Evolutionary conservation across 2,888 invertebrate species (phyloP).

Genomic region (Notodonta ziczac): DNA sequence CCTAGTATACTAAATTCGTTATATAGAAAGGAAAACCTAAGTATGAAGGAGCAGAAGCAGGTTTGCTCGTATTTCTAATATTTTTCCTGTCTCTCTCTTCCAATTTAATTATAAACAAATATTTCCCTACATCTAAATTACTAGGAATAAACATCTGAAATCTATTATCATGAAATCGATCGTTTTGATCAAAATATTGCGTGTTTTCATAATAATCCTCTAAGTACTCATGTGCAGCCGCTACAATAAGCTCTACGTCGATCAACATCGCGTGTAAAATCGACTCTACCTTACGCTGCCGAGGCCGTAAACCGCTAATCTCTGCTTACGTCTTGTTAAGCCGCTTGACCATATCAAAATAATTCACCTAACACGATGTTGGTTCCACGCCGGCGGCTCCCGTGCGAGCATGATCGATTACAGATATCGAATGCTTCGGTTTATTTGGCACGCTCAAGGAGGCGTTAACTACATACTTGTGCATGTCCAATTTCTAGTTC

Average conservation of each 20-base stretch:
- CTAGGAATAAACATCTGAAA: no score
- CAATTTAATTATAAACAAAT: no score
- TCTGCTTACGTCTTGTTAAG: constrained; percentile 72
- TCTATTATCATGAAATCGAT: no score
- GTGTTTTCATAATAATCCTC: no score
- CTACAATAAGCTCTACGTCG: not conserved
- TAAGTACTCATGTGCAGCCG: not conserved
- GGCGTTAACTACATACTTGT: constrained; percentile 42
- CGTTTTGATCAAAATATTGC: no score
- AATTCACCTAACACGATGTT: constrained; percentile 61
- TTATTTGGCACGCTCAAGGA: constrained; percentile 55
- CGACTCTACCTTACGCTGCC: constrained; percentile 26
- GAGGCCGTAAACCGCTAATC: constrained; percentile 57
- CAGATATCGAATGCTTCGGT: constrained; percentile 55
- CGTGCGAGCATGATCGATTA: constrained; percentile 64
- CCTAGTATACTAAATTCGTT: no score
- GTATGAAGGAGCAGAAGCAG: no score
- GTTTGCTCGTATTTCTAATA: no score
- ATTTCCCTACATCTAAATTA: no score
- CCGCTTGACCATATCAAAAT: constrained; percentile 74
- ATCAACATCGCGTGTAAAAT: not conserved
- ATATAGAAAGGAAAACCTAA: no score
- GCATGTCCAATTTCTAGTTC: constrained; percentile 48
- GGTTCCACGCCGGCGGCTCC: constrained; percentile 22
- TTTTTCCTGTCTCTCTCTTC: no score